phyloP scores from a whole-genome alignment of 2,113 vertebrate genomes.

The Poecilia latipinna region DNA sequence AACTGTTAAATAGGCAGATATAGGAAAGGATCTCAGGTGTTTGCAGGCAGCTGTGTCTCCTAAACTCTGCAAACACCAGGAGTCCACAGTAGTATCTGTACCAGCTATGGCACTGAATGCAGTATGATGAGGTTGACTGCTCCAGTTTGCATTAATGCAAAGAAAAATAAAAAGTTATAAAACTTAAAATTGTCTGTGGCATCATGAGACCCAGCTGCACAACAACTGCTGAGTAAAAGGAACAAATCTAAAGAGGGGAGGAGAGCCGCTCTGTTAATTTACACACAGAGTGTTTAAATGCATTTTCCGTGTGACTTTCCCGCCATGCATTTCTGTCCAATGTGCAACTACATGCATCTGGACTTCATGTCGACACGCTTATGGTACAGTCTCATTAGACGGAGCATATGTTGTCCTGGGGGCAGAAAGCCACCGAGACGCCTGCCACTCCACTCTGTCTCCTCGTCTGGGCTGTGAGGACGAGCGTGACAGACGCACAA shows the following conservation, averaged over 20 bases:
- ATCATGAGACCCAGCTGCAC: conserved; percentile 34
- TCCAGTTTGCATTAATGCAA: no score
- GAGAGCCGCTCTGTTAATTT: conserved; percentile 1
- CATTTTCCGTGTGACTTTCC: conserved; percentile 1
- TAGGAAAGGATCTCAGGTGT: neutral
- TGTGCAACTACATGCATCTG: conserved; percentile 12
- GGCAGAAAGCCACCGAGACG: conserved; percentile 22
- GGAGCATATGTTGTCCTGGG: conserved; percentile 35
- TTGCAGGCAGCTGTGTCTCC: no score
- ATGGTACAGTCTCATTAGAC: conserved; percentile 13
- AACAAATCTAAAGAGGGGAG: neutral
- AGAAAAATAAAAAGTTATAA: no score
- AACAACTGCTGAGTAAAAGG: conserved; percentile 16
- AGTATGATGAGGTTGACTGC: no score
- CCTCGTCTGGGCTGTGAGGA: conserved; percentile 2
- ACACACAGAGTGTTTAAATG: conserved; percentile 13
- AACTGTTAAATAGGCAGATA: no score
- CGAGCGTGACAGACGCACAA: conserved; percentile 14
- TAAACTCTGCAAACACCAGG: no score
- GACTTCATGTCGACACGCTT: neutral
- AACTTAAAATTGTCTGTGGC: neutral
- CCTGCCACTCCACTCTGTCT: conserved; percentile 6
- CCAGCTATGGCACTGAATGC: no score
- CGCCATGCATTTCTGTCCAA: conserved; percentile 3
- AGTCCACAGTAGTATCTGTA: no score